These are phyloP conservation scores for Cecropterus lyciades DNA, from an alignment of 1,140 invertebrate species.

Conservation along the genomic window DNA sequence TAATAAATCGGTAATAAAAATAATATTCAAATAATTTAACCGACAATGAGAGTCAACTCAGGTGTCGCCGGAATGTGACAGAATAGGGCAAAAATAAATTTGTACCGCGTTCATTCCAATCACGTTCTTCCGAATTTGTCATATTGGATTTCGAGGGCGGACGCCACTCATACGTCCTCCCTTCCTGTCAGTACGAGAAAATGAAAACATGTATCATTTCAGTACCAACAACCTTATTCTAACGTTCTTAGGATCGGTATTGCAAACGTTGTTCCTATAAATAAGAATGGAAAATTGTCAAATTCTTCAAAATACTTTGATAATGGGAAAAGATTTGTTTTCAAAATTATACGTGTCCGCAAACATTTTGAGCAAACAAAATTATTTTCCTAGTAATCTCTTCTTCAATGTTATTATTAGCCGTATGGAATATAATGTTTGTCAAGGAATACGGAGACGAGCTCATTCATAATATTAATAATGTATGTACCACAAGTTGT, in stretches of 20 bases:
- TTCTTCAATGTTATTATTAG: too few relatives aligned
- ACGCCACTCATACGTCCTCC: constrained; percentile 72
- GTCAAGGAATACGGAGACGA: too few relatives aligned
- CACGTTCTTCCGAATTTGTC: constrained; percentile 82
- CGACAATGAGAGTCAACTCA: constrained; percentile 40
- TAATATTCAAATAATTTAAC: constrained; percentile 17
- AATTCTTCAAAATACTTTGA: constrained; percentile 58
- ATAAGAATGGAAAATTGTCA: constrained; percentile 44
- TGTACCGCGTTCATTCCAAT: constrained; percentile 71
- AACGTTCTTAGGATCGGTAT: not conserved
- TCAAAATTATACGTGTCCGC: constrained; percentile 41
- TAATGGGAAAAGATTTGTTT: constrained; percentile 68
- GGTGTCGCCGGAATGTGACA: constrained; percentile 49
- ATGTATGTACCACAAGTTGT: too few relatives aligned
- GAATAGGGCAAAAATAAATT: constrained; percentile 67
- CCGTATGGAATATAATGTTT: too few relatives aligned
- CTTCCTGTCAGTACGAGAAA: constrained; percentile 72
- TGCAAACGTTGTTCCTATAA: constrained; percentile 25
- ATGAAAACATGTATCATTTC: constrained; percentile 77
- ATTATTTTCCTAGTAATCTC: too few relatives aligned
- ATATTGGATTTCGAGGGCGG: constrained; percentile 79
- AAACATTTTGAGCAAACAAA: constrained; percentile 39
- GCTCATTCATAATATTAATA: too few relatives aligned
- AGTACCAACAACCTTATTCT: constrained; percentile 43
- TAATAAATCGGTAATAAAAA: not conserved